Conservation (phyloP, 1,140 invertebrate species). For the Contarinia nasturtii region DNA sequence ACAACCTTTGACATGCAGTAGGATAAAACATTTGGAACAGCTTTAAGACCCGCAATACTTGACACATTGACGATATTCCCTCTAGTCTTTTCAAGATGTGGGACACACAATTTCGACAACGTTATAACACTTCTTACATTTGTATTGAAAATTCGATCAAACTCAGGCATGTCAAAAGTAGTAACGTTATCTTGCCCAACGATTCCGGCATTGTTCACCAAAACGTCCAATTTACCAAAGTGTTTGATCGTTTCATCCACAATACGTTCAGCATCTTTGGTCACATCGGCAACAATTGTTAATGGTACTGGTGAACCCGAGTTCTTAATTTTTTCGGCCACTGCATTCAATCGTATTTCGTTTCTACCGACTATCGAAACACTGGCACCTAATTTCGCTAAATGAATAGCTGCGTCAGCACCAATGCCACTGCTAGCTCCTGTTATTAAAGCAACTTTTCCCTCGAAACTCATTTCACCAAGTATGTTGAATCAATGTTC, state of each 20-base stretch:
- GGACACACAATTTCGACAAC: constrained; percentile 44
- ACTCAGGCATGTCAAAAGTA: constrained; percentile 61
- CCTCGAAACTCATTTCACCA: no score
- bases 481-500: no score
- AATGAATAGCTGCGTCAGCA: constrained; percentile 52
- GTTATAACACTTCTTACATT: constrained; percentile 35
- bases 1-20: constrained; percentile 80
- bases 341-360: constrained; percentile 31
- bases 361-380: constrained; percentile 61
- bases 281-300: constrained; percentile 35
- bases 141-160: constrained; percentile 63
- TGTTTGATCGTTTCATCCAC: constrained; percentile 46
- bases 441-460: constrained; percentile 17
- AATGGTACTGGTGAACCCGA: not conserved
- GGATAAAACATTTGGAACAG: constrained; percentile 54
- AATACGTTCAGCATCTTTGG: constrained; percentile 47
- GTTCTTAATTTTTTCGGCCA: constrained; percentile 27
- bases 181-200: constrained; percentile 66
- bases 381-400: constrained; percentile 55
- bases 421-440: constrained; percentile 82
- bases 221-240: constrained; percentile 52
- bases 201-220: constrained; percentile 79
- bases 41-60: constrained; percentile 64
- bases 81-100: constrained; percentile 60
- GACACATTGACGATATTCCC: constrained; percentile 67